These are phyloP conservation scores for Drusus annulatus DNA, from an alignment of 1,140 invertebrate species.

Conservation along the genomic window DNA sequence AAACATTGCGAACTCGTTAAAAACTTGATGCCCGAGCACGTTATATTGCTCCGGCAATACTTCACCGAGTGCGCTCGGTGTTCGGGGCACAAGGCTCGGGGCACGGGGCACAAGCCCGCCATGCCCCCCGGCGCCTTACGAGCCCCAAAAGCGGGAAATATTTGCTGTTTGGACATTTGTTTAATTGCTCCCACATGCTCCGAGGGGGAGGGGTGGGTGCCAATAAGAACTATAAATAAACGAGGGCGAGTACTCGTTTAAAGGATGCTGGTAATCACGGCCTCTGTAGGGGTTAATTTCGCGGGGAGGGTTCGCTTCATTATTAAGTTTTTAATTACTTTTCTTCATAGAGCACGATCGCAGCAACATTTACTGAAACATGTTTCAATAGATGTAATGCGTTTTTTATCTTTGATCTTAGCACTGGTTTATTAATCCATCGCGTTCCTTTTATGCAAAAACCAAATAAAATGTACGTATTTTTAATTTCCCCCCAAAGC, in stretches of 20 bases:
- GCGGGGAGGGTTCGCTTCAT: constrained; percentile 38
- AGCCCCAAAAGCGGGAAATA: constrained; percentile 39
- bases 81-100: not conserved
- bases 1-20: constrained; percentile 60
- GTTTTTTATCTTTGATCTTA: constrained; percentile 30
- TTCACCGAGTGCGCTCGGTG: constrained; percentile 50
- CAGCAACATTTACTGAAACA: constrained; percentile 23
- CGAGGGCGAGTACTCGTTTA: constrained; percentile 35
- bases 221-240: constrained; percentile 46
- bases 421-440: not conserved
- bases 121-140: constrained; percentile 15
- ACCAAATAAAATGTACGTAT: not conserved
- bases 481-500: not conserved
- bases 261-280: constrained; percentile 44
- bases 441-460: not conserved
- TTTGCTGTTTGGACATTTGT: constrained; percentile 54
- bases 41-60: constrained; percentile 59
- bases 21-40: constrained; percentile 59
- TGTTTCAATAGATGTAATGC: constrained; percentile 29
- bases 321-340: constrained; percentile 48
- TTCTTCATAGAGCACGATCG: constrained; percentile 37
- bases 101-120: not conserved
- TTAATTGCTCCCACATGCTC: constrained; percentile 49
- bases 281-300: constrained; percentile 37
- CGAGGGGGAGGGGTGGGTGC: constrained; percentile 22